These are phyloP conservation scores for Diabrotica undecimpunctata DNA, from an alignment of 1,140 invertebrate genomes.

Conservation along the genomic window DNA sequence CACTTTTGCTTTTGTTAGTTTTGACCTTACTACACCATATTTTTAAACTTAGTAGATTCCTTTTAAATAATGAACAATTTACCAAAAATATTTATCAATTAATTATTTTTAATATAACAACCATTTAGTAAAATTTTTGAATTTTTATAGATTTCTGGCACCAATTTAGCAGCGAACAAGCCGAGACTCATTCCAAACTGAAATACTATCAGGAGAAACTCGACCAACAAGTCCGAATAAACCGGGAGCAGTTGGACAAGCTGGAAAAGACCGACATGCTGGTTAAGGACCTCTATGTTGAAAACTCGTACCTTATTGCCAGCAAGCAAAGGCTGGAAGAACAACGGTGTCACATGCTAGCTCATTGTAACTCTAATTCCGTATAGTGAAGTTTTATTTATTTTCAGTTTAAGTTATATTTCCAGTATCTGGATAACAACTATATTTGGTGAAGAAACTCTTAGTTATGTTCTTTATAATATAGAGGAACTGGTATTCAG, in stretches of 20 bases:
- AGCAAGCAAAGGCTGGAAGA: slow-evolving; percentile 63
- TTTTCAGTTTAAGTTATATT: background rate
- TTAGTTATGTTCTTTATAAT: no score
- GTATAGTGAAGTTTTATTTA: slow-evolving; percentile 35
- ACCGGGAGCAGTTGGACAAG: slow-evolving; percentile 56
- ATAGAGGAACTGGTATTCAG: no score
- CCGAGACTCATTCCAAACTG: slow-evolving; percentile 56
- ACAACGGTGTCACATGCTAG: slow-evolving; percentile 51
- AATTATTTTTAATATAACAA: no score
- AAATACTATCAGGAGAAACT: slow-evolving; percentile 59
- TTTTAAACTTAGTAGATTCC: no score
- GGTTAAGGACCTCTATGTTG: slow-evolving; percentile 75
- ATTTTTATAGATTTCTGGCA: slow-evolving; percentile 57
- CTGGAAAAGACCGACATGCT: slow-evolving; percentile 69
- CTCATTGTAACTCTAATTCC: slow-evolving; percentile 50
- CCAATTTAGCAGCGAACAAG: slow-evolving; percentile 59
- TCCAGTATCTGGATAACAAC: background rate
- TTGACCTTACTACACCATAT: no score
- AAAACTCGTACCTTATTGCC: slow-evolving; percentile 69
- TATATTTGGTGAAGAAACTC: no score
- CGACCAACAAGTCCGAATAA: slow-evolving; percentile 59
- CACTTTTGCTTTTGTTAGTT: no score
- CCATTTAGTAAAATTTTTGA: slow-evolving; percentile 1
- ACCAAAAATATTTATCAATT: no score
- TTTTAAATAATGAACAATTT: no score